Evolutionary conservation across 2,113 vertebrate genomes (phyloP), one percentile per base, ranked within the genome.

Genomic region (Numenius arquata): DNA sequence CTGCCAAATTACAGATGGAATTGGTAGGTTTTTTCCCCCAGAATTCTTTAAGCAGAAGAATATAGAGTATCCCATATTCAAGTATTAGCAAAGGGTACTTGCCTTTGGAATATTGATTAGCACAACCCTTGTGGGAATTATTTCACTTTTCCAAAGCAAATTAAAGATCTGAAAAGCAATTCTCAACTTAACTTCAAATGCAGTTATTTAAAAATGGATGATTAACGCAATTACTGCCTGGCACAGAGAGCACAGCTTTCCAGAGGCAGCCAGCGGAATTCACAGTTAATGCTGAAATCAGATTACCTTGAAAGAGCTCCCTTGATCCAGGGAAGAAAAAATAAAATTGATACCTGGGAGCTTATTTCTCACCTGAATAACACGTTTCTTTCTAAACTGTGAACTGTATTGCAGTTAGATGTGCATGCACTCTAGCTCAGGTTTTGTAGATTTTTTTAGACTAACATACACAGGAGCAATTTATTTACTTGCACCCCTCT

Each of bases 111-210:
- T 53, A 95, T 88, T 91, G 91, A 91, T 89, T 73, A 88, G 91
- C 56, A 78, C 56, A 32, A 20, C 58, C 63, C 94, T 83, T 71
- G 74, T 92, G 92, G 88, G 93, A 95, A 93, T 96, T 71, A 85
- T 96, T 97, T 97, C 89, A 68, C 79, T 94, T 97, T 96, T 96
- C 91, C 92, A 97, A 95, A 95, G 93, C 91, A 97, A 97, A 95
- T 97, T 96, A 96, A 94, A 97, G 95, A 97, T 97, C 95, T 96
- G 93, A 97, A 97, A 94, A 95, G 95, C 95, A 96, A 96, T 95
- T 96, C 96, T 94, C 95, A 94, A 97, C 93, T 96, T 96, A 97
- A 96, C 93, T 95, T 96, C 96, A 96, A 97, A 96, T 88, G 89
- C 63, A 73, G 94, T 96, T 97, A 96, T 97, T 97, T 96, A 96